phyloP scores from a whole-genome alignment of 2,888 invertebrate genomes.

The Caenorhabditis becei region DNA sequence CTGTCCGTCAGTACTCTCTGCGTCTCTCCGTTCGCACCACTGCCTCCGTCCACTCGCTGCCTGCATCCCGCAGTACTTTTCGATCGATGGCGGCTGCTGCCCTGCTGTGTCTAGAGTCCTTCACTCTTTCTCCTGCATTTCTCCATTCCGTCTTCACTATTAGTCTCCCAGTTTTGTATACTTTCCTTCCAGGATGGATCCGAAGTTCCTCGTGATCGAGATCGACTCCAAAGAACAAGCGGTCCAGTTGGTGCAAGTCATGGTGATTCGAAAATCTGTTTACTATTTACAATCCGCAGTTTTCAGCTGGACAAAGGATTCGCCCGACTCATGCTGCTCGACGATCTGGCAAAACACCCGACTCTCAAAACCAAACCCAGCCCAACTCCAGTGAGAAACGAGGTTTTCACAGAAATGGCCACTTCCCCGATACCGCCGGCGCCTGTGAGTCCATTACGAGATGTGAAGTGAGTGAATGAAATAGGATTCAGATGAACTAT shows the following conservation, averaged over 20 bases:
- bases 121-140: conserved; percentile 29
- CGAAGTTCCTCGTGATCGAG: conserved; percentile 65
- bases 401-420: conserved; percentile 1
- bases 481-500: too few species aligned
- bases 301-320: conserved; percentile 64
- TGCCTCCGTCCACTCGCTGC: conserved; percentile 16
- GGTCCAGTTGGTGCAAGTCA: conserved; percentile 59
- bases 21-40: conserved; percentile 9
- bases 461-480: conserved; percentile 30
- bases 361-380: conserved; percentile 21
- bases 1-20: conserved; percentile 37
- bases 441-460: neutral
- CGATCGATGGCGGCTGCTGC: conserved; percentile 48
- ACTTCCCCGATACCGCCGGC: conserved; percentile 3
- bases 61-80: conserved; percentile 39
- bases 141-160: neutral
- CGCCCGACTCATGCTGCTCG: conserved; percentile 61
- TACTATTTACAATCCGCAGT: too few species aligned
- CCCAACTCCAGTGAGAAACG: too few species aligned
- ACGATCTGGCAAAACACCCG: conserved; percentile 64
- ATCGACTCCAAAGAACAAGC: conserved; percentile 60
- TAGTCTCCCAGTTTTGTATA: too few species aligned
- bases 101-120: conserved; percentile 28
- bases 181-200: conserved; percentile 58
- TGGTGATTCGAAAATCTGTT: too few species aligned